Evolutionary conservation across 2,888 invertebrate genomes (phyloP).

Genomic region (Ecdyonurus torrentis): DNA sequence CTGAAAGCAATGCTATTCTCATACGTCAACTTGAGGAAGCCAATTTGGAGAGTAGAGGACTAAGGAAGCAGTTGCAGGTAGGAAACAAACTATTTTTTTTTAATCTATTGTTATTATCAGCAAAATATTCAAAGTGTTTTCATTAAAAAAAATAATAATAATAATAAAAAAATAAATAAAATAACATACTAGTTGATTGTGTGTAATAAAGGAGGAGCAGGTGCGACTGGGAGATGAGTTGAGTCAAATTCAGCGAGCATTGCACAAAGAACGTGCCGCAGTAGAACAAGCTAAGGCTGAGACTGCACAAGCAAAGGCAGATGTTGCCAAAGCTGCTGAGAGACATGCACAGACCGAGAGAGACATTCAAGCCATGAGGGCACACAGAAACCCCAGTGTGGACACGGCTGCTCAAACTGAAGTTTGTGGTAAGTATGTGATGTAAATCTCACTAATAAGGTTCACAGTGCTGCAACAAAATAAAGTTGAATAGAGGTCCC

Average conservation of each 20-base stretch:
- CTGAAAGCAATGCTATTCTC: not conserved
- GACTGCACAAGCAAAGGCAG: not conserved
- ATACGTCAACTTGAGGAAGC: not conserved
- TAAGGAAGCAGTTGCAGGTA: not conserved
- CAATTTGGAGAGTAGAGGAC: not conserved
- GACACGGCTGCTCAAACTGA: not conserved
- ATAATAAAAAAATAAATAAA: no score
- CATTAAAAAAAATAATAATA: no score
- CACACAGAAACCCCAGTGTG: constrained; percentile 1
- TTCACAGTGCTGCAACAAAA: no score
- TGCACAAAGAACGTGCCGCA: not conserved
- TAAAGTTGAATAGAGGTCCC: no score
- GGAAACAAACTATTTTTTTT: no score
- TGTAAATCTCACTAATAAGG: no score
- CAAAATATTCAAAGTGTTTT: no score
- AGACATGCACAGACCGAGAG: not conserved
- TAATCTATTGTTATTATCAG: no score
- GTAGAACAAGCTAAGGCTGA: not conserved
- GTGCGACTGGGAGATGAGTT: not conserved
- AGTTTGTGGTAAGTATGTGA: constrained; percentile 1
- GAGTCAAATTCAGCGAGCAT: not conserved
- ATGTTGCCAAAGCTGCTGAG: not conserved
- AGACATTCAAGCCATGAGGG: not conserved
- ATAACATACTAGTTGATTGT: not conserved
- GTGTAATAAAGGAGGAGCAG: not conserved